phyloP scores from a whole-genome alignment of 2,113 vertebrate genomes.

The Tragelaphus buxtoni region DNA sequence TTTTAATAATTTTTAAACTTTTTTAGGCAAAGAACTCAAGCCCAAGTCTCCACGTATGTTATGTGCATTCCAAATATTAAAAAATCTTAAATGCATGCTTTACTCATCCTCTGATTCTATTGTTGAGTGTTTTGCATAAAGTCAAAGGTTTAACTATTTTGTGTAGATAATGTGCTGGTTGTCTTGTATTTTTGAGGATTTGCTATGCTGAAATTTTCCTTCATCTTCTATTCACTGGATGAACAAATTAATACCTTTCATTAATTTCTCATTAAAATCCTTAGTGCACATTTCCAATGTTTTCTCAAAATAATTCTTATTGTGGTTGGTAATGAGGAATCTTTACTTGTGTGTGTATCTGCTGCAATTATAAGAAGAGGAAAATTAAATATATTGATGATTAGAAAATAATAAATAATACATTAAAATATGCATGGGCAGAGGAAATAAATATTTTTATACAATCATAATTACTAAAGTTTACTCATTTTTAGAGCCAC shows the following conservation, averaged over 20 bases:
- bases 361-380: background rate
- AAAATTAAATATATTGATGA: background rate
- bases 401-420: background rate
- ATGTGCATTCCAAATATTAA: background rate
- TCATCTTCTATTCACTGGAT: background rate
- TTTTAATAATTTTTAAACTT: conserved; percentile 7
- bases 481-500: conserved; percentile 48
- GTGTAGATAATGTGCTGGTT: background rate
- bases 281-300: background rate
- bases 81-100: background rate
- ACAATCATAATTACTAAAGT: background rate
- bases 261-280: background rate
- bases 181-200: background rate
- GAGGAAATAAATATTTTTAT: background rate
- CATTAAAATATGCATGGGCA: background rate
- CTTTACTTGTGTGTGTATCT: background rate
- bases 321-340: background rate
- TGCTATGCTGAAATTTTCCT: background rate
- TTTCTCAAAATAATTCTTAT: background rate
- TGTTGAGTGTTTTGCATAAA: conserved; percentile 8
- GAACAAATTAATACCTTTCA: background rate
- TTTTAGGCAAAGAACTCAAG: conserved; percentile 59
- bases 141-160: background rate
- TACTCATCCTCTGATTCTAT: background rate
- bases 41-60: conserved; percentile 44